Evolutionary conservation across 2,113 vertebrate genomes (phyloP), one percentile per base, ranked within the genome.

Genomic region (Catharus bicknelli): DNA sequence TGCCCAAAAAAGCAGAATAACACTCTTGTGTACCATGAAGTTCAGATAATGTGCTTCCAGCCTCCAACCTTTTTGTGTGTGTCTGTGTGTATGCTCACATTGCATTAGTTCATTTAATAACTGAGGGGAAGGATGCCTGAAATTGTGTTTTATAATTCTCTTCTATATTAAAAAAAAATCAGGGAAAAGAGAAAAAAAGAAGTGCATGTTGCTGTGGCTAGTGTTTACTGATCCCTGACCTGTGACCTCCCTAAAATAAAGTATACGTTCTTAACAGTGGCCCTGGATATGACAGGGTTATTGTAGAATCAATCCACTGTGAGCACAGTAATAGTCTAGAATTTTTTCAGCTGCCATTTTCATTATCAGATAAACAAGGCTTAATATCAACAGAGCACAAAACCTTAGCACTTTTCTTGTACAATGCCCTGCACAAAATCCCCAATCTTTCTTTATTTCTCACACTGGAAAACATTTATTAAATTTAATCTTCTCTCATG

Each of bases 1-100:
- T 94, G 55, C 48, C 70, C 43, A 40, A 76, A 92, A 87, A 63
- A 50, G 27, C 55, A 86, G 40, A 88, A 51, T 80, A 83, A 83
- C 0, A 0, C 12, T 29, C 40, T 72, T 4, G 2, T 58, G 59
- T 70, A 19, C 36, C 27, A 13, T 22, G 29, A 57, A 69, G 58
- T 29, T 77, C 62, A 85, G 77, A 75, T 21, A 3, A 81, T 42
- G 16, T 61, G 2, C 13, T 59, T 90, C 51, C 48, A 76, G 38
- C n/a, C 50, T 64, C 32, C 36, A 50, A 19, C 9, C 15, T 55
- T 8, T 4, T 18, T 43, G 4, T 40, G 10, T 19, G 23, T 26
- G 23, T 48, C 4, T 43, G 26, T 23, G 16, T 20, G n/a, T 27
- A 32, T 19, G 13, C 13, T 27, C 42, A 38, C 9, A 48, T 34